Percentiles rank a stretch among this genome's conserved stretches.
phyloP scores from a whole-genome alignment of 2,888 invertebrate species.

The Diploptera punctata region DNA sequence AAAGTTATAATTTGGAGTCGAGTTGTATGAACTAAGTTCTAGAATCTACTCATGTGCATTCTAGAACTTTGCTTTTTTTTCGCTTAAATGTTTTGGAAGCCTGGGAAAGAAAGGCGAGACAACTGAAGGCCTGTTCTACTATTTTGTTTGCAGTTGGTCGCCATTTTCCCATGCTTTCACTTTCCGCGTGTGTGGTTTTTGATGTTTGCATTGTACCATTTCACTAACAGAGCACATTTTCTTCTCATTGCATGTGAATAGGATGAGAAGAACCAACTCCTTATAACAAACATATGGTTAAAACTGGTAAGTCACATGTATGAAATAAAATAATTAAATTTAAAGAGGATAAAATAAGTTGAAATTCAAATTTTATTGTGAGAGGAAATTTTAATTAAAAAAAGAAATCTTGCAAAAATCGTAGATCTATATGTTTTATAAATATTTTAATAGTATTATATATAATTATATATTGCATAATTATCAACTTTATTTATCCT shows the following conservation, averaged over 20 bases:
- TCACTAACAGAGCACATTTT: slow-evolving; percentile 48
- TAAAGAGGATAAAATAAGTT: slow-evolving; percentile 44
- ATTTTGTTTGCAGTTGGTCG: no score
- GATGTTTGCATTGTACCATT: slow-evolving; percentile 44
- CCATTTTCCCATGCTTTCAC: slow-evolving; percentile 12
- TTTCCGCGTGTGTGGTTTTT: slow-evolving; percentile 39
- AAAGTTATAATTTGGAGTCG: slow-evolving; percentile 7
- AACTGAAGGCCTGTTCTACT: no score
- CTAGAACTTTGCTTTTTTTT: slow-evolving; percentile 40
- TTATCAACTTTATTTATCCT: no score
- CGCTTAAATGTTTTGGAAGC: slow-evolving; percentile 39
- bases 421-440: no score
- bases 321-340: slow-evolving; percentile 40
- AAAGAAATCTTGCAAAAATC: no score
- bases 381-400: no score
- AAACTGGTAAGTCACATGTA: slow-evolving; percentile 81
- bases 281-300: slow-evolving; percentile 96
- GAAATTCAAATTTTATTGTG: slow-evolving; percentile 20
- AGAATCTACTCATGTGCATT: slow-evolving; percentile 26
- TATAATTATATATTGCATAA: no score
- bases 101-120: slow-evolving; percentile 16
- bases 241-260: slow-evolving; percentile 60
- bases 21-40: slow-evolving; percentile 30
- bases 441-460: no score
- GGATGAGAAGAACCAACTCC: slow-evolving; percentile 97